Evolutionary conservation across 2,888 invertebrate species (phyloP), one percentile per base, ranked within the genome.

Genomic region (Drosophila neotestacea): DNA sequence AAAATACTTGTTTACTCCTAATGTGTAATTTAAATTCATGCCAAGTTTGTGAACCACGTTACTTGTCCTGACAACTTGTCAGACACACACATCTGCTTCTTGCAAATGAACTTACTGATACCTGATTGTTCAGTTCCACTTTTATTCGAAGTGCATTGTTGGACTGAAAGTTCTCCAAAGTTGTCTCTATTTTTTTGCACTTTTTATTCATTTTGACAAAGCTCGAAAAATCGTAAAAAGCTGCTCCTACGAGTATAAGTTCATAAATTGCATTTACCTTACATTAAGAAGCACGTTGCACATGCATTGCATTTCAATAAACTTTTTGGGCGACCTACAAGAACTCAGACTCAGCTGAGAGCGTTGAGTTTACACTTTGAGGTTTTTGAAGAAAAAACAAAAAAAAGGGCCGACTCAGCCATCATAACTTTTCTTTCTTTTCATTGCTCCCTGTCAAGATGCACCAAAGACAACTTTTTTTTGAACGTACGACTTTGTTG

Each of bases 391-490:
- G 54, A 59, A 42, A 54, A 41, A 9, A 32, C 46, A 44, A 16
- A 28, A 50, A 16, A 58, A 66, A 61, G 42, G 55, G 28, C 54
- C 6, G 55, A 64, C 60, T 52, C 32, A 50, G 54, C 65, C 73
- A 84, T 77, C 73, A 84, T 77, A 81, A 86, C 67, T 86, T 86
- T 84, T 65, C 84, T 86, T 81, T 81, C 61, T 62, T 69, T 65
- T 68, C 58, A 64, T 61, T 72, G 62, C 52, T 44, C 63, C 70
- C 67, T 83, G 70, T 71, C 84, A 72, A 79, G 81, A 88, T 88
- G 86, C 84, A 81, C 60, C 88, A 76, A 85, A 73, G 86, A 85
- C 77, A 85, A 73, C 56, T 72, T 74, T 69, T 56, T 58, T 73
- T 39, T 42, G 28, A 13, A 27, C 42, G 32, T 39, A 54, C 47